These are phyloP conservation scores for Nomada hirtipes DNA, from an alignment of 2,888 invertebrate genomes.

Conservation along the genomic window DNA sequence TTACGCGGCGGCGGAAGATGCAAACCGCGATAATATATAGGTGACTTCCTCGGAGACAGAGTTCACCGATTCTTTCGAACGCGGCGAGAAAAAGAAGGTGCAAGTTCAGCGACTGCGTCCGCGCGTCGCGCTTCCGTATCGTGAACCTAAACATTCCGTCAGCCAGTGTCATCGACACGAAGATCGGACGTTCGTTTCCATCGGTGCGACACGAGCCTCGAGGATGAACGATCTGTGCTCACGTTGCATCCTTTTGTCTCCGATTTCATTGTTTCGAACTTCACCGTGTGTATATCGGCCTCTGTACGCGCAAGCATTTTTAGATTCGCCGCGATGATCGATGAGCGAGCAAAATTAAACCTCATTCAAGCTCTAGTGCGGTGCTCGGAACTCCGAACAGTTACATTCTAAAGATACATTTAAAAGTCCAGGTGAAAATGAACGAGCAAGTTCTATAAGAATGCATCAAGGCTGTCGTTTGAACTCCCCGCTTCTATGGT, in stretches of 20 bases:
- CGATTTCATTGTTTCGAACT: slow-evolving; percentile 34
- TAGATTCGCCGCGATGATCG: not conserved
- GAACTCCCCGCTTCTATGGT: not conserved
- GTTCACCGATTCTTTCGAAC: slow-evolving; percentile 17
- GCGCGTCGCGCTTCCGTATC: slow-evolving; percentile 63
- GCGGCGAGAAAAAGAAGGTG: slow-evolving; percentile 6
- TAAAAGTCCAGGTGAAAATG: not conserved
- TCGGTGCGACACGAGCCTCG: slow-evolving; percentile 42
- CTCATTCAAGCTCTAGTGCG: too few relatives aligned
- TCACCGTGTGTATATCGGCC: not conserved
- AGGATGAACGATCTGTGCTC: slow-evolving; percentile 53
- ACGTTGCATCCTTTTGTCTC: slow-evolving; percentile 53
- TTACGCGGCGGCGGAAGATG: not conserved
- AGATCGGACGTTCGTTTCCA: slow-evolving; percentile 42
- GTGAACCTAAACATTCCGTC: slow-evolving; percentile 52
- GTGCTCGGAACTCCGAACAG: too few relatives aligned
- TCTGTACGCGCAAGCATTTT: slow-evolving; percentile 19
- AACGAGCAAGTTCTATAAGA: too few relatives aligned
- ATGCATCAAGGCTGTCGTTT: too few relatives aligned
- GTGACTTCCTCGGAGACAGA: not conserved
- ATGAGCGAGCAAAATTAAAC: not conserved
- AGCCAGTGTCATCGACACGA: slow-evolving; percentile 69
- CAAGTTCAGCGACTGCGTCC: slow-evolving; percentile 46
- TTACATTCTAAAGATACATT: not conserved
- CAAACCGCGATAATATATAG: not conserved